phyloP scores from a whole-genome alignment of 2,797 vertebrate species.

The Myotis pilosus region DNA sequence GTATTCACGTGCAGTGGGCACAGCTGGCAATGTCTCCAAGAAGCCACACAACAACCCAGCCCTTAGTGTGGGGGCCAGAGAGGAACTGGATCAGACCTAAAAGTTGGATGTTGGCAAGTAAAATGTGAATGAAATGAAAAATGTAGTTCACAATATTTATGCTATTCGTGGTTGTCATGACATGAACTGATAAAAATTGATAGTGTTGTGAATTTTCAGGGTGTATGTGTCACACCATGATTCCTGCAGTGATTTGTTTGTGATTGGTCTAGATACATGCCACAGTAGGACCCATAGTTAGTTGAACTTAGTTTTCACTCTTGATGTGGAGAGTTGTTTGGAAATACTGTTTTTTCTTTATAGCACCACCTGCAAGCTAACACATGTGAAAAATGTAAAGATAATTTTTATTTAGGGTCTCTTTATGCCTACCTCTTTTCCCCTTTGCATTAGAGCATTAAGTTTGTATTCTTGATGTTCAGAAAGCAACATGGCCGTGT shows the following conservation, averaged over 20 bases:
- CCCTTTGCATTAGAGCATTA: not conserved
- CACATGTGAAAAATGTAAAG: not conserved
- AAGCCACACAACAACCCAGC: not conserved
- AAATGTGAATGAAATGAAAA: not conserved
- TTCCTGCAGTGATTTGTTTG: not conserved
- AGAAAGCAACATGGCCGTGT: not conserved
- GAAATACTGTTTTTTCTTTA: not conserved
- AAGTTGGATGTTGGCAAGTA: not conserved
- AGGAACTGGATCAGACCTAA: not conserved
- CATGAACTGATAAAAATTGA: not conserved
- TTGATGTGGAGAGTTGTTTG: not conserved
- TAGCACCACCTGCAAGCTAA: not conserved
- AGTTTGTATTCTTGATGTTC: not conserved
- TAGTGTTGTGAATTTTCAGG: not conserved
- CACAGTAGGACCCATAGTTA: not conserved
- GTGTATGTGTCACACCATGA: not conserved
- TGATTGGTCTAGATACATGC: not conserved
- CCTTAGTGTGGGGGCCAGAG: not conserved
- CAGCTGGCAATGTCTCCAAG: not conserved
- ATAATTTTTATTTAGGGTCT: not conserved
- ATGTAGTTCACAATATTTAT: rapidly evolving
- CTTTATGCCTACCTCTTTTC: not conserved
- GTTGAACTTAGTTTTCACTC: not conserved
- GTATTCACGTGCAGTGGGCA: not conserved
- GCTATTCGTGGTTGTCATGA: not conserved